A percentile compares a stretch with the other conserved stretches of the same genome.
phyloP scores from a whole-genome alignment of 2,888 invertebrate species.

The Agrochola lychnidis region DNA sequence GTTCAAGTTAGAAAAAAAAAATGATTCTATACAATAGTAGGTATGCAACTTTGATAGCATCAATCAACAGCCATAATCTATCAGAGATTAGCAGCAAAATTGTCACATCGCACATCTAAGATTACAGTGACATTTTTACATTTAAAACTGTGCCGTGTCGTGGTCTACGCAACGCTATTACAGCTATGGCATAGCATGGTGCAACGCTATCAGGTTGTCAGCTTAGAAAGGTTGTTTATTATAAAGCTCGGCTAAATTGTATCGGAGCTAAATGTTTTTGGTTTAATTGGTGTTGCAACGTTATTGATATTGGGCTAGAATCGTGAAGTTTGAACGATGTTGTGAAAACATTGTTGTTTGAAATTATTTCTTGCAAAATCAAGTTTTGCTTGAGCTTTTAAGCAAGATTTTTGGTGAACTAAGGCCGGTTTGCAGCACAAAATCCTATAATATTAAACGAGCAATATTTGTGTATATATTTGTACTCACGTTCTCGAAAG shows the following conservation, averaged over 20 bases:
- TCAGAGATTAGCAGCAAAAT: constrained; percentile 49
- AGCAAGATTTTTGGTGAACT: not conserved
- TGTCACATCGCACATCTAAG: constrained; percentile 55
- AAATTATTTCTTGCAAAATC: constrained; percentile 13
- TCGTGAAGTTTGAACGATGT: constrained; percentile 23
- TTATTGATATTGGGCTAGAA: constrained; percentile 34
- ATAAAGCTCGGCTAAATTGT: constrained; percentile 49
- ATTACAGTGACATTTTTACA: constrained; percentile 63
- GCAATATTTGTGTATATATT: too few relatives aligned
- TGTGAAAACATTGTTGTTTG: constrained; percentile 23
- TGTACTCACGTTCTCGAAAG: too few relatives aligned
- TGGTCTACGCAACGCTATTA: constrained; percentile 60
- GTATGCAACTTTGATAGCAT: constrained; percentile 19
- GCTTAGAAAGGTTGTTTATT: constrained; percentile 60
- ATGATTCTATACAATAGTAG: too few relatives aligned
- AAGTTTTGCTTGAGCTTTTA: constrained; percentile 8
- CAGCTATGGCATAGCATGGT: constrained; percentile 62
- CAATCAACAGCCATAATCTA: constrained; percentile 40
- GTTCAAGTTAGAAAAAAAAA: too few relatives aligned
- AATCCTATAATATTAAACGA: too few relatives aligned
- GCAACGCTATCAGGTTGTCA: constrained; percentile 44
- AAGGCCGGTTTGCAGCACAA: not conserved
- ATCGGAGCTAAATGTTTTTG: constrained; percentile 32
- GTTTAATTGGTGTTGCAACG: constrained; percentile 40
- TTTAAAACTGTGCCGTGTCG: constrained; percentile 66